A percentile compares a stretch with the other conserved stretches of the same genome.
Conservation (phyloP, 2,113 vertebrate species). For the Vanacampus margaritifer region DNA sequence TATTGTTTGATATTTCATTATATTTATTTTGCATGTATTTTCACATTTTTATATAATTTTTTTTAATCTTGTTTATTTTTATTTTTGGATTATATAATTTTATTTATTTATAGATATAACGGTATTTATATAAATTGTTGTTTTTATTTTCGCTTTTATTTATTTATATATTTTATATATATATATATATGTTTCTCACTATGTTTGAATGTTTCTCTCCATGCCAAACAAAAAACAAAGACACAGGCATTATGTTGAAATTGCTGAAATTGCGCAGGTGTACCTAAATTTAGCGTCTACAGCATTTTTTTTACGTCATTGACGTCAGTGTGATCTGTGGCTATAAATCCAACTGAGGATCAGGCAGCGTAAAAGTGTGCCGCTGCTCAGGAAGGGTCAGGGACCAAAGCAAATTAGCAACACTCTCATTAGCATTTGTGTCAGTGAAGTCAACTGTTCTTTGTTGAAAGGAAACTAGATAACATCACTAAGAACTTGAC, state of each 20-base stretch:
- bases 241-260: neutral
- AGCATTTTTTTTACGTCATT: slow-evolving; percentile 31
- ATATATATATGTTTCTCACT: too few relatives aligned
- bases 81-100: too few relatives aligned
- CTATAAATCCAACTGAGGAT: slow-evolving; percentile 19
- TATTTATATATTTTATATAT: too few relatives aligned
- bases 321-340: slow-evolving; percentile 43
- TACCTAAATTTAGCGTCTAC: neutral
- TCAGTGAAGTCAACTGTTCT: slow-evolving; percentile 6
- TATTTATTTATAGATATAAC: too few relatives aligned
- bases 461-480: neutral
- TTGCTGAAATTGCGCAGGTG: neutral
- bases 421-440: slow-evolving; percentile 5
- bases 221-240: neutral
- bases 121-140: too few relatives aligned
- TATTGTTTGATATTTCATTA: too few relatives aligned
- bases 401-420: slow-evolving; percentile 11
- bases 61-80: too few relatives aligned
- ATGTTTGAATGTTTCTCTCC: too few relatives aligned
- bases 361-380: neutral
- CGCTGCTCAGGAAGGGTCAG: neutral
- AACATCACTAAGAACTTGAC: neutral
- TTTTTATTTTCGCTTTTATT: too few relatives aligned
- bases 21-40: too few relatives aligned
- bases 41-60: too few relatives aligned